These are phyloP conservation scores for Luperina testacea DNA, from an alignment of 2,888 invertebrate genomes.

Conservation along the genomic window DNA sequence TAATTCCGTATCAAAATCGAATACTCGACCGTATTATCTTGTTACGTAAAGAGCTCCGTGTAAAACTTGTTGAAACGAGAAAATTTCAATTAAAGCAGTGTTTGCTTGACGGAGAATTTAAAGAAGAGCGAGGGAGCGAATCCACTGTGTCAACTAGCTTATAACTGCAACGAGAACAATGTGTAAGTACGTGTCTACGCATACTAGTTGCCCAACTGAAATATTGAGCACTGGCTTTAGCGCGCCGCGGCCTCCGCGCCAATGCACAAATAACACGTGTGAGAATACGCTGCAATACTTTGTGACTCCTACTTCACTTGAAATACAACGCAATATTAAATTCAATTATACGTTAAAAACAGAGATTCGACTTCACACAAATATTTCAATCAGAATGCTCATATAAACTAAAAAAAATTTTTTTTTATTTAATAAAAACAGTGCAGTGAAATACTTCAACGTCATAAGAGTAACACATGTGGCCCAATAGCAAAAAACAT, in stretches of 20 bases:
- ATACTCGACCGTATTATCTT: neutral
- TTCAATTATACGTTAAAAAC: constrained; percentile 2
- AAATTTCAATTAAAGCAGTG: constrained; percentile 44
- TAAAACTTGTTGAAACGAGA: constrained; percentile 8
- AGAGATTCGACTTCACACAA: constrained; percentile 7
- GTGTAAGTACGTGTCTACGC: constrained; percentile 63
- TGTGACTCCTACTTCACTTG: constrained; percentile 5
- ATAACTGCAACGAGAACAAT: constrained; percentile 62
- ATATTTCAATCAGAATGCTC: constrained; percentile 26
- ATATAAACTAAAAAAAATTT: neutral
- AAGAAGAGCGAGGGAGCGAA: constrained; percentile 46
- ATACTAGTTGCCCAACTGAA: constrained; percentile 55
- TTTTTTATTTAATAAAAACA: neutral
- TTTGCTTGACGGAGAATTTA: constrained; percentile 51
- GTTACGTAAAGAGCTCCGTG: neutral
- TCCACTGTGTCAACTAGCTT: constrained; percentile 53
- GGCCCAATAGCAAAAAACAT: constrained; percentile 36
- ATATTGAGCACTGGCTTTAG: constrained; percentile 51
- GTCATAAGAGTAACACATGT: constrained; percentile 34
- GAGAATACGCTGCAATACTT: constrained; percentile 43
- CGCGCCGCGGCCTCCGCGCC: constrained; percentile 15
- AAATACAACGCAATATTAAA: constrained; percentile 12
- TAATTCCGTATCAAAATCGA: neutral
- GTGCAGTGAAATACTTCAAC: constrained; percentile 35
- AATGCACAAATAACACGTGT: constrained; percentile 41